A percentile compares a stretch with the other conserved stretches of the same genome.
Evolutionary conservation across 2,797 vertebrate genomes (phyloP).

Genomic region (Prunella strophiata): DNA sequence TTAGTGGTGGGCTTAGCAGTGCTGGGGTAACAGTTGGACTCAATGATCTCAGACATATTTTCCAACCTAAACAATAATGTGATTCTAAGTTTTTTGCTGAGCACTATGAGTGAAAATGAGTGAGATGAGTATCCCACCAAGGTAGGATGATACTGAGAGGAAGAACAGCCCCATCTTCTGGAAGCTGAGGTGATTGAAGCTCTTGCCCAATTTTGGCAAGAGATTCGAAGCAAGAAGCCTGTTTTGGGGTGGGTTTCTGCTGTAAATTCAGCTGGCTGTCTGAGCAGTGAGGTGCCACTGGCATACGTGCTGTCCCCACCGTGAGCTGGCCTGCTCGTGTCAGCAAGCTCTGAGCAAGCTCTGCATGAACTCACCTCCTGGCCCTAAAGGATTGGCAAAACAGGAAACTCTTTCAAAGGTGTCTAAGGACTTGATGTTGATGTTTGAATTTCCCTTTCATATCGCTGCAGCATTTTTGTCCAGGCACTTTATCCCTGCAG

Average conservation of each 20-base stretch:
- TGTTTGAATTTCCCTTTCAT: constrained; percentile 43
- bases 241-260: not conserved
- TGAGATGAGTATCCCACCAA: not conserved
- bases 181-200: not conserved
- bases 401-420: constrained; percentile 60
- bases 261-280: not conserved
- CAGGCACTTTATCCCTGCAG: not conserved
- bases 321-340: fast-evolving
- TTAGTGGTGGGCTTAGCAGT: not conserved
- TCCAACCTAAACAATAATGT: not conserved
- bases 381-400: constrained; percentile 9
- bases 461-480: constrained; percentile 7
- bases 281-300: not conserved
- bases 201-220: not conserved
- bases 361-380: not conserved
- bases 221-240: not conserved
- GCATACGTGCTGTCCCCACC: not conserved
- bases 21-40: not conserved
- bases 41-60: not conserved
- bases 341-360: not conserved
- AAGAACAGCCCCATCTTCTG: not conserved
- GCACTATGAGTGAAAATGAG: not conserved
- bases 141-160: not conserved
- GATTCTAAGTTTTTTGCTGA: not conserved
- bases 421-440: constrained; percentile 54